These are phyloP conservation scores for Loripinus fragilis DNA, from an alignment of 2,888 invertebrate genomes.

Conservation along the genomic window DNA sequence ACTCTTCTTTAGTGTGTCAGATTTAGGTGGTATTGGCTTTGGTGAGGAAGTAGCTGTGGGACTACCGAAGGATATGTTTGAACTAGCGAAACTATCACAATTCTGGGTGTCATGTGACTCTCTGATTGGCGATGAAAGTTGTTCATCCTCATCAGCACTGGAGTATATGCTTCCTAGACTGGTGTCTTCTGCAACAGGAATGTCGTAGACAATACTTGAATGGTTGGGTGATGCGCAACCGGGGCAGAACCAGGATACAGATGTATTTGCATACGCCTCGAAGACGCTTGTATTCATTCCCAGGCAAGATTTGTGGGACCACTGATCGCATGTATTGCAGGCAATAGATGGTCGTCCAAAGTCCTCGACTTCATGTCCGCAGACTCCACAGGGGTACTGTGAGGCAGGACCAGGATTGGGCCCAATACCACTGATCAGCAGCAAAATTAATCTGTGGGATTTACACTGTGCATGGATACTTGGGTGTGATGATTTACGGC, in stretches of 20 bases:
- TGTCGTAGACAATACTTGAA: background rate
- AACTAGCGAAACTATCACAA: background rate
- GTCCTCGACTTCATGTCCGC: background rate
- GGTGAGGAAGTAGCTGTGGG: background rate
- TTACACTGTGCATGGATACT: background rate
- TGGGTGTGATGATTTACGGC: background rate
- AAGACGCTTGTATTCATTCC: background rate
- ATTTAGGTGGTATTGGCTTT: background rate
- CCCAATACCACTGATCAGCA: background rate
- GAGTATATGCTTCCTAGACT: conserved; percentile 23
- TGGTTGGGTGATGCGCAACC: background rate
- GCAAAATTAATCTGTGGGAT: background rate
- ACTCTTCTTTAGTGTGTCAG: too few relatives aligned
- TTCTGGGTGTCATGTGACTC: background rate
- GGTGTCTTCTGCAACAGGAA: conserved; percentile 11
- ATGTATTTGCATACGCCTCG: background rate
- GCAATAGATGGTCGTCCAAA: background rate
- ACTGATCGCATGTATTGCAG: background rate
- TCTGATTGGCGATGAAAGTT: background rate
- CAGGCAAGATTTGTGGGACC: conserved; percentile 4
- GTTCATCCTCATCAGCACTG: conserved; percentile 2
- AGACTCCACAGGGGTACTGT: conserved; percentile 30
- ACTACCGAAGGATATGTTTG: background rate
- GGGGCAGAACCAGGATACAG: background rate
- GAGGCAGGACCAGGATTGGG: background rate